Evolutionary conservation across 1,140 invertebrate genomes (phyloP).

Genomic region (Hetaerina americana): DNA sequence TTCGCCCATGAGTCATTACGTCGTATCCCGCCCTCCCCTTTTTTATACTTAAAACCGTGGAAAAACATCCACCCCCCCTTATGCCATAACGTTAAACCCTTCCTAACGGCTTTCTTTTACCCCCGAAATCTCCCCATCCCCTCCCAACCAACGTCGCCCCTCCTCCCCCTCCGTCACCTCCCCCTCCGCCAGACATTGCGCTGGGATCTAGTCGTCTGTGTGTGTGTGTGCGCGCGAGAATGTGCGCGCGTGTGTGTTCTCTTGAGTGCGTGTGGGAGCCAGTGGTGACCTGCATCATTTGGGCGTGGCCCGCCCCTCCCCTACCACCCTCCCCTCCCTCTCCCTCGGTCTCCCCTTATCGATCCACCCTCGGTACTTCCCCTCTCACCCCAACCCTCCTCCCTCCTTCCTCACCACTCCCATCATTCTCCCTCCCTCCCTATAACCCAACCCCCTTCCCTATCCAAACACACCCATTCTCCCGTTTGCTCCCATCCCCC

Average conservation of each 20-base stretch:
- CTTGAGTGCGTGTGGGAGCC: not conserved
- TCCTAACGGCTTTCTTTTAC: not conserved
- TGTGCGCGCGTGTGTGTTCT: slow-evolving; percentile 5
- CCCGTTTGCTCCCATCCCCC: not conserved
- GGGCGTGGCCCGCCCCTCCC: not conserved
- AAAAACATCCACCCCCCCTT: no score
- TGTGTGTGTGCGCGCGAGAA: slow-evolving; percentile 7
- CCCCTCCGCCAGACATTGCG: no score
- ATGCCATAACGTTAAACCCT: not conserved
- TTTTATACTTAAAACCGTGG: no score
- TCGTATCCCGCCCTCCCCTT: no score
- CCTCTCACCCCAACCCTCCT: not conserved
- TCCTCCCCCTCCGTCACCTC: not conserved
- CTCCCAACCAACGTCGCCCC: not conserved
- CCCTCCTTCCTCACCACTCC: not conserved
- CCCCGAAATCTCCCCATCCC: not conserved
- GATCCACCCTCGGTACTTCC: not conserved
- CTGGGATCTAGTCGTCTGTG: no score
- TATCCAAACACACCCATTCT: not conserved
- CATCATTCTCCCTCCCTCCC: not conserved
- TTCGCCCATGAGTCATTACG: no score
- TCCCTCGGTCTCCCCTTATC: not conserved
- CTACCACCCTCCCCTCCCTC: not conserved
- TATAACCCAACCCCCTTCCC: not conserved
- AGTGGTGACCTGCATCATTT: not conserved